A percentile compares a stretch with the other conserved stretches of the same genome.
These are phyloP conservation scores for Panzeria rudis DNA, from an alignment of 2,888 invertebrate species.

Conservation along the genomic window DNA sequence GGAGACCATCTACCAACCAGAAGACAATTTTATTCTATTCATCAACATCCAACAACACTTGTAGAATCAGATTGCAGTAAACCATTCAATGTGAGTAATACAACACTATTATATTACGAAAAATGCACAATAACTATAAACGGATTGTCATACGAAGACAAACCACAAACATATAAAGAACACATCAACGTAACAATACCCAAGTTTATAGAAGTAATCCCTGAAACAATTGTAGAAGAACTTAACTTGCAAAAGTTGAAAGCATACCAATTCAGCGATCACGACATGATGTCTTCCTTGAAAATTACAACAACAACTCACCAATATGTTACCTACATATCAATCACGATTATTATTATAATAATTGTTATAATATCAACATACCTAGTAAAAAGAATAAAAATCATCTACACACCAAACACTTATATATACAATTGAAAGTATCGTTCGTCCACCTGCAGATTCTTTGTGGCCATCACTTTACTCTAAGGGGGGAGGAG, in stretches of 20 bases:
- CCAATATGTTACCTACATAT: constrained; percentile 35
- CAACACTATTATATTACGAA: constrained; percentile 31
- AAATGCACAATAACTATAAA: constrained; percentile 25
- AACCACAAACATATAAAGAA: constrained; percentile 22
- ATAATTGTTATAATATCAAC: constrained; percentile 32
- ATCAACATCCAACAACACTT: constrained; percentile 39
- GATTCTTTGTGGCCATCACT: constrained; percentile 10
- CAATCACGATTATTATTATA: constrained; percentile 34
- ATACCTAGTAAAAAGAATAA: constrained; percentile 33
- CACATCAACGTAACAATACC: constrained; percentile 38
- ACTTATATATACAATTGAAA: not conserved
- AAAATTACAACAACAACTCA: constrained; percentile 43
- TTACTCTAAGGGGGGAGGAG: too few relatives aligned
- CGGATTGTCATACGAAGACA: constrained; percentile 9
- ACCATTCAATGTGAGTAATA: constrained; percentile 20
- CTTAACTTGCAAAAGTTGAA: constrained; percentile 35
- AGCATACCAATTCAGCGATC: constrained; percentile 40
- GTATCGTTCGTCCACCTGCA: constrained; percentile 27
- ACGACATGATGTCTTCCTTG: constrained; percentile 27
- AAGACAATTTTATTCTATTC: constrained; percentile 49
- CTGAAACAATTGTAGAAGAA: constrained; percentile 17
- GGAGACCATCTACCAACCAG: constrained; percentile 43
- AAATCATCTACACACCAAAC: constrained; percentile 40
- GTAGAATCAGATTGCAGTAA: constrained; percentile 40
- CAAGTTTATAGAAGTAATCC: constrained; percentile 22